A percentile compares a stretch with the other conserved stretches of the same genome.
phyloP scores from a whole-genome alignment of 2,888 invertebrate species.

The Smittia sp. region DNA sequence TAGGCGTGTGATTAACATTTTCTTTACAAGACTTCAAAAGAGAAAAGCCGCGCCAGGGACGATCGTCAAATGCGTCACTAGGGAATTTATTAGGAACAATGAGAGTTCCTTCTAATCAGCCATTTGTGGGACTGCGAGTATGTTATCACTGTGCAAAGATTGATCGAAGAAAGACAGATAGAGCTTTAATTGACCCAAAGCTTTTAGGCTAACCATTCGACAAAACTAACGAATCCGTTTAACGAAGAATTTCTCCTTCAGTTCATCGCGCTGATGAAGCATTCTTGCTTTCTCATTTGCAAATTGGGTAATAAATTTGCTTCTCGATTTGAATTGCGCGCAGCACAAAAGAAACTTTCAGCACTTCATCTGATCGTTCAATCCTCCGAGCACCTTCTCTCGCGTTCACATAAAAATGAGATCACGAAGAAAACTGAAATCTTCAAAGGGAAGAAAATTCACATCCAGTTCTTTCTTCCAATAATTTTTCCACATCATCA shows the following conservation, averaged over 20 bases:
- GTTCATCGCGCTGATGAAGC: not conserved
- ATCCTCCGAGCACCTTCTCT: constrained; percentile 15
- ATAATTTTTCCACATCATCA: not conserved
- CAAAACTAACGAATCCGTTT: too few relatives aligned
- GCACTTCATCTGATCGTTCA: constrained; percentile 9
- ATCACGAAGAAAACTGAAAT: constrained; percentile 1
- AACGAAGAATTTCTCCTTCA: not conserved
- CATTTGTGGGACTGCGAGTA: too few relatives aligned
- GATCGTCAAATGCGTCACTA: not conserved
- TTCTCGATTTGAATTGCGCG: constrained; percentile 22
- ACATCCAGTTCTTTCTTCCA: not conserved
- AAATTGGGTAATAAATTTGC: constrained; percentile 36
- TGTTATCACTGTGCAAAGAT: too few relatives aligned
- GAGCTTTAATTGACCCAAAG: too few relatives aligned
- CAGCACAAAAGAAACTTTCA: constrained; percentile 4
- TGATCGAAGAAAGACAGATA: too few relatives aligned
- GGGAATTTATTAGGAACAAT: too few relatives aligned
- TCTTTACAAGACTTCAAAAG: not conserved
- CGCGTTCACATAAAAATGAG: not conserved
- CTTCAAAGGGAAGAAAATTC: constrained; percentile 17
- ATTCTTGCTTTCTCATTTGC: constrained; percentile 25
- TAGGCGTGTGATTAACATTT: constrained; percentile 20
- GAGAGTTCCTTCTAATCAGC: too few relatives aligned
- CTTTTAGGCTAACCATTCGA: too few relatives aligned
- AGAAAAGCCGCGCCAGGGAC: not conserved